phyloP scores from a whole-genome alignment of 2,113 vertebrate genomes.

The Synodontis membranacea region DNA sequence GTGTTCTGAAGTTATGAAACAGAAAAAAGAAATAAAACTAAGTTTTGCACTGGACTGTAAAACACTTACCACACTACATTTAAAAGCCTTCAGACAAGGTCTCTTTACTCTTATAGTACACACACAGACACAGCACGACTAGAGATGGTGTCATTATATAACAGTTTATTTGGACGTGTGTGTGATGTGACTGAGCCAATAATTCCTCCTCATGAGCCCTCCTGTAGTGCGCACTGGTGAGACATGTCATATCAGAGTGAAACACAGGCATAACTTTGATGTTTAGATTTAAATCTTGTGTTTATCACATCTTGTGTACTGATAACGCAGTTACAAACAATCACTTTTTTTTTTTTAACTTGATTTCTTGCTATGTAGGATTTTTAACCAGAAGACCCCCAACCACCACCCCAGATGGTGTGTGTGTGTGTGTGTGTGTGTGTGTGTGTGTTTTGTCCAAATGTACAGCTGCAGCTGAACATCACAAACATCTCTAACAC shows the following conservation, averaged over 20 bases:
- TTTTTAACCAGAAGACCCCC: neutral
- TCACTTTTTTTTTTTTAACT: neutral
- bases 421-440: neutral
- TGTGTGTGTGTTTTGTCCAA: neutral
- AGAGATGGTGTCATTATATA: neutral
- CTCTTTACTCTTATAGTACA: neutral
- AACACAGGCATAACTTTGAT: neutral
- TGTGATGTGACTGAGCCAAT: neutral
- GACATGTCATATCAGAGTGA: neutral
- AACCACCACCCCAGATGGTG: neutral
- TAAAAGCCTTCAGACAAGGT: neutral
- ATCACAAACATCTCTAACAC: neutral
- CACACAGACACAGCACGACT: neutral
- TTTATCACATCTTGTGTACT: neutral
- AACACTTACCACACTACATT: neutral
- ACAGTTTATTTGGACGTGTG: neutral
- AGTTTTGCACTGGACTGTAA: neutral
- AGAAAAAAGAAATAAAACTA: neutral
- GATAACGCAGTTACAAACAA: neutral
- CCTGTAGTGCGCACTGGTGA: neutral
- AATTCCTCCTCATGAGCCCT: neutral
- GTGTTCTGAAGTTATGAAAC: neutral
- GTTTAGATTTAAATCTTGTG: neutral
- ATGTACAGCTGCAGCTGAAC: slow-evolving; percentile 9
- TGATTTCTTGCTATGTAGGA: neutral